A percentile compares a stretch with the other conserved stretches of the same genome.
These are phyloP conservation scores for Rana temporaria DNA, from an alignment of 2,113 vertebrate species.

Conservation along the genomic window DNA sequence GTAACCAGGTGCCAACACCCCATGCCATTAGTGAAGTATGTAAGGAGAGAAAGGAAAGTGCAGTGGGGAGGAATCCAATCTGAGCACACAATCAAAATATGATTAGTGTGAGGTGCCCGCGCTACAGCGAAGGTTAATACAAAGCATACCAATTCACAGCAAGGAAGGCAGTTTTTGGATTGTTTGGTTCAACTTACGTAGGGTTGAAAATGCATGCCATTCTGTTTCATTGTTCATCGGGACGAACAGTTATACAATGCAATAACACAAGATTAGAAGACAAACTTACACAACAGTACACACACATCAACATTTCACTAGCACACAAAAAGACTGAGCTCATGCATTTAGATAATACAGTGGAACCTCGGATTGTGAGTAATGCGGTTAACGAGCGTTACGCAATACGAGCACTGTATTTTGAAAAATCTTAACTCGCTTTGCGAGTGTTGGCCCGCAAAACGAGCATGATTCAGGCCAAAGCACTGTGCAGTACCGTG, in stretches of 20 bases:
- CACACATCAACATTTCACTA: constrained; percentile 63
- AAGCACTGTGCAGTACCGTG: too few relatives aligned
- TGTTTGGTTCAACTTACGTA: constrained; percentile 83
- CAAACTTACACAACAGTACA: constrained; percentile 81
- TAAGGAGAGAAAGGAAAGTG: constrained; percentile 63
- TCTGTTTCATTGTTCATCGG: constrained; percentile 81
- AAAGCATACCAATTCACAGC: constrained; percentile 84
- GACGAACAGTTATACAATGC: constrained; percentile 86
- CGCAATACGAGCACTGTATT: too few relatives aligned
- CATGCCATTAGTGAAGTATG: constrained; percentile 77
- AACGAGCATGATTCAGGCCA: too few relatives aligned
- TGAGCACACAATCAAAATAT: constrained; percentile 74
- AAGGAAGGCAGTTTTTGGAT: constrained; percentile 74
- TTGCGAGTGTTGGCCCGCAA: too few relatives aligned
- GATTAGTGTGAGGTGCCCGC: constrained; percentile 76
- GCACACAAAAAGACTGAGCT: too few relatives aligned
- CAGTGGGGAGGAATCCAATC: constrained; percentile 57
- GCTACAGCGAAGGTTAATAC: constrained; percentile 82
- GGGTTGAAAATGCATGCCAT: constrained; percentile 93
- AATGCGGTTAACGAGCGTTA: too few relatives aligned
- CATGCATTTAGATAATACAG: too few relatives aligned
- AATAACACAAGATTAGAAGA: constrained; percentile 90
- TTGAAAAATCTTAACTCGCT: too few relatives aligned
- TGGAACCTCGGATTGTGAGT: too few relatives aligned
- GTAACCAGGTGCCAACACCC: constrained; percentile 70